Conservation (phyloP, 1,140 invertebrate genomes). For the Portunus trituberculatus region DNA sequence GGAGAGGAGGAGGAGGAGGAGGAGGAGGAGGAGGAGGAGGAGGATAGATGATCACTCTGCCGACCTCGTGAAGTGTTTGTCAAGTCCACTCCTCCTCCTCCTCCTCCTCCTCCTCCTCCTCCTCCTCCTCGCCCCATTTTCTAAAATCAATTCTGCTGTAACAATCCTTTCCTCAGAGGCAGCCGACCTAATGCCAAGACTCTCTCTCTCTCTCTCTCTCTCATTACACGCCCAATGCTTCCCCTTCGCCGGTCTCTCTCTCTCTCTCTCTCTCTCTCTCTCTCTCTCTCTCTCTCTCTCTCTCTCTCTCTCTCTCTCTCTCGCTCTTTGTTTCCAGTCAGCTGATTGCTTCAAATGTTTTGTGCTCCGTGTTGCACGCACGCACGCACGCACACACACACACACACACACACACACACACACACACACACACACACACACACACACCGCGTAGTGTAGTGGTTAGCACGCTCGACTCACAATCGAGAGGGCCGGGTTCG, state of each 20-base stretch:
- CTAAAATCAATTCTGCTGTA: neutral
- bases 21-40: neutral
- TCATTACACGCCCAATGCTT: conserved; percentile 12
- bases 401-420: too few relatives aligned
- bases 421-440: too few relatives aligned
- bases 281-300: too few relatives aligned
- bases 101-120: conserved; percentile 16
- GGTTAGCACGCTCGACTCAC: too few relatives aligned
- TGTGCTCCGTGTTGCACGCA: too few relatives aligned
- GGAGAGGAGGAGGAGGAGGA: neutral
- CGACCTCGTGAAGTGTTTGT: conserved; percentile 17
- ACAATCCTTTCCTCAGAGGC: neutral
- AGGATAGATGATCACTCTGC: neutral
- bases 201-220: conserved; percentile 1
- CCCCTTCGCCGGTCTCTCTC: neutral
- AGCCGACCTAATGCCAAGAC: neutral
- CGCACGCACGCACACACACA: too few relatives aligned
- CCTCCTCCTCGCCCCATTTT: neutral
- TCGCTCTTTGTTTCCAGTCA: neutral
- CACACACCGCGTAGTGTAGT: too few relatives aligned
- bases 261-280: too few relatives aligned
- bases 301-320: neutral
- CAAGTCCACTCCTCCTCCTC: conserved; percentile 15
- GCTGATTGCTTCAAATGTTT: neutral
- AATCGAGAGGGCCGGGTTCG: too few relatives aligned